Evolutionary conservation across 1,140 invertebrate genomes (phyloP).

Genomic region (Andricus grossulariae): DNA sequence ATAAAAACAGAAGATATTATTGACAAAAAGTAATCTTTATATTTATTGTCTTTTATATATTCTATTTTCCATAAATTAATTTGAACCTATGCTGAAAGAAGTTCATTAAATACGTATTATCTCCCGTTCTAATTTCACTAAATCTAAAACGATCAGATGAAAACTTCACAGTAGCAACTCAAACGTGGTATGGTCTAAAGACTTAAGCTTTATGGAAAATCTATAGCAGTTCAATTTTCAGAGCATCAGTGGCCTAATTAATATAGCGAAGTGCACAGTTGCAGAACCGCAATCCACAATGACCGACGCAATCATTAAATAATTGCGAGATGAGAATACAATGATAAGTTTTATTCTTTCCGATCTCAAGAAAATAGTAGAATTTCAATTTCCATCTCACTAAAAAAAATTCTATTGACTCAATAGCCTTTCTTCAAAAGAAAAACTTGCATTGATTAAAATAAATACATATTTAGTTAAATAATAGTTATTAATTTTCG

Average conservation of each 20-base stretch:
- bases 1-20: too few species aligned
- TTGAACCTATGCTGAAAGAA: not conserved
- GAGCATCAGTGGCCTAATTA: constrained; percentile 13
- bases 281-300: constrained; percentile 9
- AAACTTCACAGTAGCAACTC: not conserved
- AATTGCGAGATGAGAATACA: not conserved
- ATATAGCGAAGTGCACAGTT: not conserved
- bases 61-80: not conserved
- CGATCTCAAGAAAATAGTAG: not conserved
- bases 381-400: too few species aligned
- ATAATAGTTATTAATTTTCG: too few species aligned
- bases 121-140: constrained; percentile 17
- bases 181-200: constrained; percentile 10
- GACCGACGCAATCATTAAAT: not conserved
- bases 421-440: too few species aligned
- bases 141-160: constrained; percentile 7
- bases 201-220: constrained; percentile 8
- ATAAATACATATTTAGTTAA: too few species aligned
- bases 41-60: not conserved
- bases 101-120: constrained; percentile 18
- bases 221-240: constrained; percentile 6
- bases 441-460: too few species aligned
- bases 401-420: too few species aligned
- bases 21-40: not conserved
- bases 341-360: not conserved